Evolutionary conservation across 2,888 invertebrate genomes (phyloP).

Genomic region (Argyra leucocephala): DNA sequence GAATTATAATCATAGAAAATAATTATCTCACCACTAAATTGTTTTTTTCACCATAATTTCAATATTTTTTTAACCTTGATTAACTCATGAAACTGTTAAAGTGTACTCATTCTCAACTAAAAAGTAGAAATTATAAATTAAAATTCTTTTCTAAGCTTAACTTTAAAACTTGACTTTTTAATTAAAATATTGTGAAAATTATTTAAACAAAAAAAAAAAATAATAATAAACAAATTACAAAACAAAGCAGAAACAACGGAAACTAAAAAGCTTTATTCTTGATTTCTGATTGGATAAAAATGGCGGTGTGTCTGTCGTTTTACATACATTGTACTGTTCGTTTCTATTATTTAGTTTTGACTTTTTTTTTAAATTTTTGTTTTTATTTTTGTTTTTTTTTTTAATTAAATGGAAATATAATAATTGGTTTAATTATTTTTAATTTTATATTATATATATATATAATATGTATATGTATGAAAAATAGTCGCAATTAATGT

Average conservation of each 20-base stretch:
- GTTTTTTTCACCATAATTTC: too few species aligned
- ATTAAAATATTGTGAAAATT: background rate
- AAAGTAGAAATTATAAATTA: background rate
- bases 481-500: background rate
- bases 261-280: background rate
- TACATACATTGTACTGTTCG: too few species aligned
- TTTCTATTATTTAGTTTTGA: too few species aligned
- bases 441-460: background rate
- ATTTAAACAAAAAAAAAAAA: background rate
- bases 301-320: background rate
- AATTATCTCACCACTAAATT: too few species aligned
- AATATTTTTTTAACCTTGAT: too few species aligned
- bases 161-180: background rate
- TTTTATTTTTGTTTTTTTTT: background rate
- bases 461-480: background rate
- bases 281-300: background rate
- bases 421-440: background rate
- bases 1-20: too few species aligned
- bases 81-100: too few species aligned
- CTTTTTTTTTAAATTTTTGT: background rate
- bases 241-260: background rate
- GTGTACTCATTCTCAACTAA: too few species aligned
- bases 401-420: background rate
- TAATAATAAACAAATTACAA: background rate
- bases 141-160: background rate